Base-by-base conservation (phyloP, 1,140 invertebrate genomes). In the Apis florea region DNA sequence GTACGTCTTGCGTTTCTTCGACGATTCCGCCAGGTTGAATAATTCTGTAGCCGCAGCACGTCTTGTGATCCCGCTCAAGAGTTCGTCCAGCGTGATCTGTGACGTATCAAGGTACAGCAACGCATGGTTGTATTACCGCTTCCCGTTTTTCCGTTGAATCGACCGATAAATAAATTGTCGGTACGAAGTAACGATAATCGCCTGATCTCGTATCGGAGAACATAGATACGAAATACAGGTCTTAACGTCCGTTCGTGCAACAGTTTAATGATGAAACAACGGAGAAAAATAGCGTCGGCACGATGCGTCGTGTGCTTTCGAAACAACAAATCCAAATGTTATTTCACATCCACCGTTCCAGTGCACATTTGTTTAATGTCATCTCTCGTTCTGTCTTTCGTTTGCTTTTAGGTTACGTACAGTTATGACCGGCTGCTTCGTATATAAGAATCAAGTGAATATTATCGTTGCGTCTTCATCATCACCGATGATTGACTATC, bases 61-160 rank as follows among this genome's bases (percentile, higher is more conserved):
- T 72, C 26, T 53, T 61, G 85, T 31, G 76, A 73, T 80, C 31
- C 61, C 70, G 54, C 64, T 87, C 85, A 87, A 68, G 72, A 83
- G 83, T 85, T 83, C 70, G 82, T 89, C 82, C 87, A 83, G 83
- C 71, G 79, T 75, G 79, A 81, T 81, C 79, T 81, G 72, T 81
- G 88, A 78, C 85, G 84, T 89, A 82, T 83, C 64, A 79, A 82
- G 87, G 84, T 83, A 82, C 78, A 86, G 82, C 82, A 69, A 74
- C 82, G 77, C 77, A 76, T 85, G 71, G 75, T 82, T 67, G 63
- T 61, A 72, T 54, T 83, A 70, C 53, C 73, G 63, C 61, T 83
- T 58, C 49, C 63, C 71, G 80, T 56, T 49, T 51, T 26, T 66
- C 61, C 49, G 24, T 69, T 21, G 71, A 31, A 53, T 74, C 63